A percentile compares a stretch with the other conserved stretches of the same genome.
phyloP scores from a whole-genome alignment of 2,113 vertebrate genomes.

The Gnathonemus echidnorhynchus region DNA sequence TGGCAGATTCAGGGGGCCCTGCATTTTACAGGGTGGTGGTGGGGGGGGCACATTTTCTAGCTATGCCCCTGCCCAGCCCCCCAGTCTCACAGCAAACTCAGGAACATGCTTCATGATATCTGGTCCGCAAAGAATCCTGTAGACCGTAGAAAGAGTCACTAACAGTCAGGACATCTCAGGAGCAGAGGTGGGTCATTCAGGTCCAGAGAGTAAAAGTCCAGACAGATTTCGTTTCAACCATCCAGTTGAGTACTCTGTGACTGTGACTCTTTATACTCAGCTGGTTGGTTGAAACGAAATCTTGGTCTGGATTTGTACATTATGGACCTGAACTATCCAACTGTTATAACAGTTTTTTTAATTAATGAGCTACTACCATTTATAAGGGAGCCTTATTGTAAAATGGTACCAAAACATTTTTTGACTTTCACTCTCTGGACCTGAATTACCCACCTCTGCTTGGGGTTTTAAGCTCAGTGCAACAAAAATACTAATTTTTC shows the following conservation, averaged over 20 bases:
- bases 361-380: not conserved
- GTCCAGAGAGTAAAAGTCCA: not conserved
- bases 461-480: not conserved
- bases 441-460: not conserved
- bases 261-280: not conserved
- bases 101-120: not conserved
- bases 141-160: not conserved
- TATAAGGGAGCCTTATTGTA: not conserved
- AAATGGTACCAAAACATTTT: not conserved
- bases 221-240: not conserved
- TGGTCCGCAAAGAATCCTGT: not conserved
- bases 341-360: not conserved
- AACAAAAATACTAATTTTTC: not conserved
- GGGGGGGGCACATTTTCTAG: not conserved
- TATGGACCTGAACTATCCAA: not conserved
- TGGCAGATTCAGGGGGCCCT: not conserved
- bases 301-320: not conserved
- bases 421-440: not conserved
- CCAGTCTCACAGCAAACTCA: not conserved
- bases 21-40: not conserved
- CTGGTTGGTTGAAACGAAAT: not conserved
- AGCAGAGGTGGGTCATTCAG: not conserved
- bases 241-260: not conserved
- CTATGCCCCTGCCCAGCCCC: not conserved
- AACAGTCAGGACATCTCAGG: not conserved